Evolutionary conservation across 2,888 invertebrate genomes (phyloP).

Genomic region (Argynnis bischoffii): DNA sequence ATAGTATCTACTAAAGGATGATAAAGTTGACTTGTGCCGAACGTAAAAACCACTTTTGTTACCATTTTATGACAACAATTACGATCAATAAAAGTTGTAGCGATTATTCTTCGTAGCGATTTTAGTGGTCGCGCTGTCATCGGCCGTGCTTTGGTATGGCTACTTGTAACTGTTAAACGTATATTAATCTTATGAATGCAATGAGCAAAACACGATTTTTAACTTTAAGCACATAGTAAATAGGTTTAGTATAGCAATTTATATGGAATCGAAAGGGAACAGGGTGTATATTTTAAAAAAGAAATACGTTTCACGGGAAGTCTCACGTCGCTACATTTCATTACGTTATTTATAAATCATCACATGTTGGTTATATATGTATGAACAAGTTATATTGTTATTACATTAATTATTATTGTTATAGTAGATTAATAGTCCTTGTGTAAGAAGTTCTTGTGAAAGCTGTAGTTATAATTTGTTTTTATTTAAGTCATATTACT

Average conservation of each 20-base stretch:
- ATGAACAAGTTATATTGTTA: not conserved
- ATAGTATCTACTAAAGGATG: constrained; percentile 61
- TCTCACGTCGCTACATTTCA: constrained; percentile 62
- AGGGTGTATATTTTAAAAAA: constrained; percentile 47
- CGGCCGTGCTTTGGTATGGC: constrained; percentile 56
- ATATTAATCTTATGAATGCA: constrained; percentile 13
- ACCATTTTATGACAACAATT: constrained; percentile 82
- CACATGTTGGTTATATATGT: constrained; percentile 39
- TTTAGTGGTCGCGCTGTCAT: constrained; percentile 76
- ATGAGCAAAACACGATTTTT: constrained; percentile 6
- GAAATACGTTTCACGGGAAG: constrained; percentile 48
- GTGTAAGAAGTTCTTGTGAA: not conserved
- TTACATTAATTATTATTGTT: not conserved
- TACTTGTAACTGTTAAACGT: constrained; percentile 20
- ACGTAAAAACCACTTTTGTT: constrained; percentile 81
- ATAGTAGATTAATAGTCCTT: not conserved
- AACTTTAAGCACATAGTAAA: constrained; percentile 49
- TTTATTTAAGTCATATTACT: too few relatives aligned
- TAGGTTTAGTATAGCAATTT: constrained; percentile 50
- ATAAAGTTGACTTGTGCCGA: constrained; percentile 76
- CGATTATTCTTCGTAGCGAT: constrained; percentile 77
- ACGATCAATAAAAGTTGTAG: constrained; percentile 80
- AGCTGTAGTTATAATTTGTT: too few relatives aligned
- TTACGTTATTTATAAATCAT: constrained; percentile 41
- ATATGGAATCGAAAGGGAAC: constrained; percentile 35